Conservation (phyloP, 1,140 invertebrate genomes). For the Aethina tumida region DNA sequence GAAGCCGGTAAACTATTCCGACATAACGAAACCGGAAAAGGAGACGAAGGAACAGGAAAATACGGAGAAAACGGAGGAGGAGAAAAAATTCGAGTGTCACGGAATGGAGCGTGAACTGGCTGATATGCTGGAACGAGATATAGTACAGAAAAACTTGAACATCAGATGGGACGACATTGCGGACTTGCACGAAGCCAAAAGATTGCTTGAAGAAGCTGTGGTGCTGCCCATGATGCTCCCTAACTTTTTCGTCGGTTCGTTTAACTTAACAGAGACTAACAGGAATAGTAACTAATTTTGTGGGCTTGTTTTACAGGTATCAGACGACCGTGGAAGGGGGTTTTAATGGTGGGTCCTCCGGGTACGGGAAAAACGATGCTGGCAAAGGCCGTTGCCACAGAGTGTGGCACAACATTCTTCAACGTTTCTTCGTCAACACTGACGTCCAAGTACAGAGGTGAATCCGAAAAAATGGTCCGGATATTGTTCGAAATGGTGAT, state of each 20-base stretch:
- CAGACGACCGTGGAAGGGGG: constrained; percentile 82
- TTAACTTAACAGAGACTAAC: no score
- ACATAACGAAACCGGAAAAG: constrained; percentile 21
- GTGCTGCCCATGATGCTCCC: constrained; percentile 98
- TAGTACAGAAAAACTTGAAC: constrained; percentile 95
- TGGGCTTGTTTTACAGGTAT: constrained; percentile 50
- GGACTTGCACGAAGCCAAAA: constrained; percentile 89
- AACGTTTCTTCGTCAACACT: constrained; percentile 96
- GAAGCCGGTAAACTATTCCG: constrained; percentile 23
- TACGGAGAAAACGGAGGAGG: constrained; percentile 55
- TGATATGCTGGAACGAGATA: constrained; percentile 91
- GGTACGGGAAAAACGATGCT: constrained; percentile 99
- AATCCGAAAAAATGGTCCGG: constrained; percentile 96
- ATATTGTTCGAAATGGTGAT: constrained; percentile 95
- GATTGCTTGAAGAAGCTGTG: constrained; percentile 92
- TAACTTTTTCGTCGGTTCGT: constrained; percentile 89
- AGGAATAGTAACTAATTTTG: no score
- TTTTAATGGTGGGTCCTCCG: constrained; percentile 92
- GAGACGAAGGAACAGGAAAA: constrained; percentile 38
- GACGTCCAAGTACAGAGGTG: constrained; percentile 96
- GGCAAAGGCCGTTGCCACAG: constrained; percentile 98
- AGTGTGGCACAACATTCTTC: constrained; percentile 99
- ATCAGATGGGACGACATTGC: constrained; percentile 97
- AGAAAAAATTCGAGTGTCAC: constrained; percentile 83
- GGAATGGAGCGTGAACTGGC: constrained; percentile 89